Evolutionary conservation across 1,140 invertebrate genomes (phyloP), one percentile per base, ranked within the genome.

Genomic region (Temnothorax curvispinosus): DNA sequence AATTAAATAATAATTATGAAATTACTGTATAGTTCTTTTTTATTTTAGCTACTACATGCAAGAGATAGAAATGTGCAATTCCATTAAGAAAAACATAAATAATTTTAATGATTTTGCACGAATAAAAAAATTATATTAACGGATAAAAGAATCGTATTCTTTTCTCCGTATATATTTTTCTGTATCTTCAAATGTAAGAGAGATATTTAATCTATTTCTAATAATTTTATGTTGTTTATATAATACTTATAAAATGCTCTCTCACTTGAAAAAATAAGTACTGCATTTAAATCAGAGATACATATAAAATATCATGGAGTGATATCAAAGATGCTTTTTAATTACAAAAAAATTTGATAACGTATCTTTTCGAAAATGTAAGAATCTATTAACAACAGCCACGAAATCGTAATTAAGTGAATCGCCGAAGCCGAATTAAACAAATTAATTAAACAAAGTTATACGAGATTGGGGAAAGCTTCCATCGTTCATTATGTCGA

Each of bases 391-490:
- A 44, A 64, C 5, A 47, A 8, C 21, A 62, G 32, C 13, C 13
- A 7, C 3, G n/a, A 58, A 32, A 27, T 9, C 5, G 21, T 47
- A 72, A 50, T 47, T 60, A 35, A 62, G 9, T n/a, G 2, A 47
- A 47, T 75, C 1, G 69, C 27, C 15, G 21, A 41, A 78, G 32
- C 21, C 7, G 3, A 15, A 47, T n/a, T 62, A 76, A 52, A 47
- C 5, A 75, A 62, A 75, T 69, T 27, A 64, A 64, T 32, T 38
- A 72, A 64, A 9, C 6, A 6, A 75, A 50, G 44, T 72, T 82
- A 41, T 65, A 13, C 50, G 18, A 47, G 44, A 52, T 18, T 58
- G 15, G 56, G 9, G 9, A 77, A 44, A 60, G 38, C 35, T 54
- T 80, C 41, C 11, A 41, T 80, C 27, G 18, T 65, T 47, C 13